A percentile compares a stretch with the other conserved stretches of the same genome.
Evolutionary conservation across 2,888 invertebrate genomes (phyloP).

Genomic region (Chaetogeoica ovagalla): DNA sequence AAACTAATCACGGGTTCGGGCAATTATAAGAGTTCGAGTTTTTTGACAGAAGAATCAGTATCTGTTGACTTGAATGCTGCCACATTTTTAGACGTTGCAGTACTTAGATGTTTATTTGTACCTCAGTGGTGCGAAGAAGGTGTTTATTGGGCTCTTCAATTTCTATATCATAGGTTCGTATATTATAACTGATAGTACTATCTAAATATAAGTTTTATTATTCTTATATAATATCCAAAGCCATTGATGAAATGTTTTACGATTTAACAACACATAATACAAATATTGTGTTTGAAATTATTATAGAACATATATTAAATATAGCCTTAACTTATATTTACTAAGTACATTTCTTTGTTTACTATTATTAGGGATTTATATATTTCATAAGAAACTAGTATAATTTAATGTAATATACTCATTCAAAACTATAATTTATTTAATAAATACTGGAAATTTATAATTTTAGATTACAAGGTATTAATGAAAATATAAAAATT

Average conservation of each 20-base stretch:
- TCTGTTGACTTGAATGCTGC: slow-evolving; percentile 74
- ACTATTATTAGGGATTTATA: too few relatives aligned
- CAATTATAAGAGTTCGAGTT: slow-evolving; percentile 40
- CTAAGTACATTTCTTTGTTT: too few relatives aligned
- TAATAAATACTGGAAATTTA: too few relatives aligned
- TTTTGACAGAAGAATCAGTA: slow-evolving; percentile 53
- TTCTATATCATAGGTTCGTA: slow-evolving; percentile 79
- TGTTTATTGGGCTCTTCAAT: slow-evolving; percentile 94
- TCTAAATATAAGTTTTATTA: too few relatives aligned
- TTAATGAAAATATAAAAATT: slow-evolving; percentile 79
- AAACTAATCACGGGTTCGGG: slow-evolving; percentile 15
- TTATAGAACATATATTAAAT: too few relatives aligned
- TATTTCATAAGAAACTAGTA: too few relatives aligned
- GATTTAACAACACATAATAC: too few relatives aligned
- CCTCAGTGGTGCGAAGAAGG: slow-evolving; percentile 99
- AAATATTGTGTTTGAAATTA: too few relatives aligned
- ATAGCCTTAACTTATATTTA: too few relatives aligned
- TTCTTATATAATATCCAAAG: neutral
- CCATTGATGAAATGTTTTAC: neutral
- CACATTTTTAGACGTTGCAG: slow-evolving; percentile 94
- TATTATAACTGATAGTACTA: neutral
- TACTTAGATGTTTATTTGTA: slow-evolving; percentile 91
- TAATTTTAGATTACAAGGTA: slow-evolving; percentile 74
- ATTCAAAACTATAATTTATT: too few relatives aligned
- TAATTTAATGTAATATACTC: too few relatives aligned